phyloP scores from a whole-genome alignment of 2,113 vertebrate genomes.

The Scomber scombrus region DNA sequence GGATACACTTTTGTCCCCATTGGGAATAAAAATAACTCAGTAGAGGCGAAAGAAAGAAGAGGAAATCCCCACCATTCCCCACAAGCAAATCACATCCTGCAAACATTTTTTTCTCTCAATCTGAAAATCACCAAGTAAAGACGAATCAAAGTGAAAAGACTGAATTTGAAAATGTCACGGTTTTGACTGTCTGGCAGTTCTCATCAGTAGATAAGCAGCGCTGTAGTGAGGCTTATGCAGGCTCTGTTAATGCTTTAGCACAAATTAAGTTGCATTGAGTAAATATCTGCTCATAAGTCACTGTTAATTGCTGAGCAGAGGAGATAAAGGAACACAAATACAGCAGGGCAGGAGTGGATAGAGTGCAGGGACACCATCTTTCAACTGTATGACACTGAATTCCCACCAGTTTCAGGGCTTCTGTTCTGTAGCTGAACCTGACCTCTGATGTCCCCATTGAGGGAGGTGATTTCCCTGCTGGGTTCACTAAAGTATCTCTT shows the following conservation, averaged over 20 bases:
- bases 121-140: conserved; percentile 25
- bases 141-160: conserved; percentile 24
- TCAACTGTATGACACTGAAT: conserved; percentile 5
- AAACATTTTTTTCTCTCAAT: not conserved
- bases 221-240: conserved; percentile 1
- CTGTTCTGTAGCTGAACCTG: conserved; percentile 24
- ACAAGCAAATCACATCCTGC: too few species aligned
- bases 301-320: conserved; percentile 36
- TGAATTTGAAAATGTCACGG: conserved; percentile 49
- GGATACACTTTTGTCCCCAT: too few species aligned
- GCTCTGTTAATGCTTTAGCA: conserved; percentile 29
- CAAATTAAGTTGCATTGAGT: conserved; percentile 32
- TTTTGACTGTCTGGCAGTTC: conserved; percentile 34
- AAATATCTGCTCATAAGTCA: conserved; percentile 39
- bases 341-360: conserved; percentile 11
- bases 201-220: conserved; percentile 44
- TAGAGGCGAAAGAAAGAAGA: too few species aligned
- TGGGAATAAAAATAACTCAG: too few species aligned
- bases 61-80: too few species aligned
- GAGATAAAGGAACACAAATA: conserved; percentile 41
- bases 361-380: conserved; percentile 26
- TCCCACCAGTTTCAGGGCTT: conserved; percentile 4
- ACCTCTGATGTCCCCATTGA: conserved; percentile 23
- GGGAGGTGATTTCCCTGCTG: not conserved
- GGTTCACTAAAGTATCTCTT: not conserved